Percentiles rank a stretch among this genome's conserved stretches.
phyloP scores from a whole-genome alignment of 2,797 vertebrate species.

The Lepidocolaptes lacrymiger region DNA sequence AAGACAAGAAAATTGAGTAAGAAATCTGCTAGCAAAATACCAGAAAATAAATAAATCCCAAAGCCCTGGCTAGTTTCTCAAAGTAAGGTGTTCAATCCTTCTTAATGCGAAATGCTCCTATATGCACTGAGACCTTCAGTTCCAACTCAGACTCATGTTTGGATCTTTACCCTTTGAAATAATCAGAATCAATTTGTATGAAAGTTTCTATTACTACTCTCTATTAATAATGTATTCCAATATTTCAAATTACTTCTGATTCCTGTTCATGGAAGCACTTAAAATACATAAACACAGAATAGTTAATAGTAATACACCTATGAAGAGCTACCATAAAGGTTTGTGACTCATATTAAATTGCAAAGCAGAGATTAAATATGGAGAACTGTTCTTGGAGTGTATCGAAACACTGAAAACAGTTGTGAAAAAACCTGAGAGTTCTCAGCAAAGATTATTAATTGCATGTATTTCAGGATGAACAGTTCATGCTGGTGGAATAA shows the following conservation, averaged over 20 bases:
- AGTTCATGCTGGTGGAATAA: not conserved
- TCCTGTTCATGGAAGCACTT: not conserved
- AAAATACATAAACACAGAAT: not conserved
- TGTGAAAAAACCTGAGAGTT: not conserved
- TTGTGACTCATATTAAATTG: not conserved
- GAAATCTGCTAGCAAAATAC: not conserved
- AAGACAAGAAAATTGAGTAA: slow-evolving; percentile 5
- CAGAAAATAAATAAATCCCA: not conserved
- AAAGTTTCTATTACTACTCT: not conserved
- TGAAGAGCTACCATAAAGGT: not conserved
- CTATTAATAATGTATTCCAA: not conserved
- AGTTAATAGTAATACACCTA: not conserved
- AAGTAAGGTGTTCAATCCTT: not conserved
- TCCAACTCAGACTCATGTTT: not conserved
- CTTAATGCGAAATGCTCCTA: not conserved
- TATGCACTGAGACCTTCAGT: not conserved
- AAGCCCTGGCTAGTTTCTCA: not conserved
- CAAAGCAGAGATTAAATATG: not conserved
- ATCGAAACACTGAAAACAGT: not conserved
- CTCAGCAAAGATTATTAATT: not conserved
- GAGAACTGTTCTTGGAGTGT: not conserved
- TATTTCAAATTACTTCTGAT: not conserved
- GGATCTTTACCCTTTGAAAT: not conserved
- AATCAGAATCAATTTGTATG: not conserved
- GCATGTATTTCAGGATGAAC: not conserved